Evolutionary conservation across 2,888 invertebrate species (phyloP), one percentile per base, ranked within the genome.

Genomic region (Nephrotoma appendiculata): DNA sequence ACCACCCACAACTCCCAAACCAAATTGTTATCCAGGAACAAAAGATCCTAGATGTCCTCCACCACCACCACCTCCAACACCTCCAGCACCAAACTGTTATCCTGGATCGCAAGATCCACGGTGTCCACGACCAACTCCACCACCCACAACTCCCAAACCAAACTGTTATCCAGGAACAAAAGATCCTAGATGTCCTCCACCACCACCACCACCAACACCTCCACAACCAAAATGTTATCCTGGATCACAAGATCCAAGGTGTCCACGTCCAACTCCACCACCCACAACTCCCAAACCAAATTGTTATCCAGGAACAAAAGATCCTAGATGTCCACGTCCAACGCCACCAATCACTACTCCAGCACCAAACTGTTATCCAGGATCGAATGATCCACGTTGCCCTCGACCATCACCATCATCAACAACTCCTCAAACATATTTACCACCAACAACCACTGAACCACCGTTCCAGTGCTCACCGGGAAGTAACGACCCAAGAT

Each of bases 1-100:
- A 4, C 52, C 83, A n/a, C 41, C 85, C 84, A 85, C 87, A 11
- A 71, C 85, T 6, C 7, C 85, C 0, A n/a, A 88, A 87, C 92
- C 41, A 91, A 92, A 88, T 4, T 91, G 90, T 86, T 90, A 89
- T 45, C 90, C 90, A 43, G 91, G 90, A 31, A 89, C 89, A 6
- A 87, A 44, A 5, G 90, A 90, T 88, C 89, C 89, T 4, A 88
- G 89, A 87, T 90, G 90, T 87, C 89, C 89, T 92, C 15, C 6
- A 12, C 84, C 87, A 41, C 41, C 87, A 1, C 88, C 88, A 3
- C 87, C 87, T 0, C 88, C 89, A 3, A 89, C 85, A 19, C 86
- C 88, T 11, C 87, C 43, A 44, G 7, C 5, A 44, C 85, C 90
- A 3, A 88, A 88, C 2, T 89, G 89, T 71, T 88, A 87, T 85